phyloP scores from a whole-genome alignment of 2,113 vertebrate genomes.

The Osmerus mordax region DNA sequence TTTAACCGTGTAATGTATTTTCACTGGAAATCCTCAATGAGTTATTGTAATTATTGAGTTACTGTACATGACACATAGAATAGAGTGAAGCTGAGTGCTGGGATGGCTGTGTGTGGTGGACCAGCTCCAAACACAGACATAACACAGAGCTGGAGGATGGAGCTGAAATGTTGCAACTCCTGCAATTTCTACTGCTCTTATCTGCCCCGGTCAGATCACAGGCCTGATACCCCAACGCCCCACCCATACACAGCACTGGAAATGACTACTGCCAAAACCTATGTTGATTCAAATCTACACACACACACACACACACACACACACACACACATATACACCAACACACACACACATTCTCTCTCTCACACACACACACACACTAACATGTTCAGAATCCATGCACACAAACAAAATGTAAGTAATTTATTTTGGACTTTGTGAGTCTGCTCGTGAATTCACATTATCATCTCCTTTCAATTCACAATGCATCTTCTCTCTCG shows the following conservation, averaged over 20 bases:
- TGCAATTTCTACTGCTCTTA: slow-evolving; percentile 30
- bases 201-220: slow-evolving; percentile 37
- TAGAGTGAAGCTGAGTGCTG: neutral
- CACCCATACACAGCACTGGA: slow-evolving; percentile 24
- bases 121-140: slow-evolving; percentile 19
- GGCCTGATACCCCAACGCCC: slow-evolving; percentile 36
- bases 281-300: slow-evolving; percentile 41
- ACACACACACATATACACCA: neutral
- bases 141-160: slow-evolving; percentile 6
- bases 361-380: neutral
- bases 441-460: too few species aligned
- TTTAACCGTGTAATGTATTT: too few species aligned
- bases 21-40: too few species aligned
- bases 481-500: neutral
- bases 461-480: neutral
- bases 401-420: neutral
- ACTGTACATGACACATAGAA: too few species aligned
- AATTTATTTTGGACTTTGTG: too few species aligned
- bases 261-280: slow-evolving; percentile 37
- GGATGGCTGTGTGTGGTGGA: slow-evolving; percentile 6
- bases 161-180: slow-evolving; percentile 44
- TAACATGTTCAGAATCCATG: neutral
- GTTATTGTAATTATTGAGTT: too few species aligned
- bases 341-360: slow-evolving; percentile 3
- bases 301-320: neutral